These are phyloP conservation scores for Agonopterix subpropinquella DNA, from an alignment of 2,888 invertebrate genomes.

Conservation along the genomic window DNA sequence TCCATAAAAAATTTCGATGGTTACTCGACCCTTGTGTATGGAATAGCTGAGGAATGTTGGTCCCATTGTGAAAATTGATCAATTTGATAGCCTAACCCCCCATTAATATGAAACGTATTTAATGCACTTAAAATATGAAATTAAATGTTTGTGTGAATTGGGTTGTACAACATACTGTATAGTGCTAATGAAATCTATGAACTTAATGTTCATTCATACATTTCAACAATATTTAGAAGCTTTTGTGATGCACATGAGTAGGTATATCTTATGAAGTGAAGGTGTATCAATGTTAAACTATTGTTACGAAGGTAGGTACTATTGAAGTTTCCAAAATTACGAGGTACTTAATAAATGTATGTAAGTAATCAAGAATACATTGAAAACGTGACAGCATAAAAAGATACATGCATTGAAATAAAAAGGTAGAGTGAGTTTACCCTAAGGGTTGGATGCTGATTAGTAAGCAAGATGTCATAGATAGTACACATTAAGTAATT, in stretches of 20 bases:
- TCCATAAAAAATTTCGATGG: too few relatives aligned
- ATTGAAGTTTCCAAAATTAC: neutral
- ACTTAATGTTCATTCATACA: neutral
- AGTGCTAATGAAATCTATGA: neutral
- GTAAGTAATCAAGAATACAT: too few relatives aligned
- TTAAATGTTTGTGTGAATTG: neutral
- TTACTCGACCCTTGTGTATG: too few relatives aligned
- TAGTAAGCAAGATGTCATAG: slow-evolving; percentile 9
- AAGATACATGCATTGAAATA: neutral
- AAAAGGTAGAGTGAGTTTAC: neutral
- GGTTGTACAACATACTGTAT: neutral
- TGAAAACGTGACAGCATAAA: too few relatives aligned
- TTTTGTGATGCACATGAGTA: too few relatives aligned
- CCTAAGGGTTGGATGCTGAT: slow-evolving; percentile 14
- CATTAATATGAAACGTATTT: too few relatives aligned
- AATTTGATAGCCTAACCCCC: too few relatives aligned
- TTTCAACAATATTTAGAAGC: too few relatives aligned
- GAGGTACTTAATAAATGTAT: too few relatives aligned
- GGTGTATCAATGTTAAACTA: neutral
- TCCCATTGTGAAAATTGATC: too few relatives aligned
- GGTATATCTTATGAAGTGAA: too few relatives aligned
- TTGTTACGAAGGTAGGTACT: neutral
- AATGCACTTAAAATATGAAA: neutral
- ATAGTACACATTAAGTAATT: slow-evolving; percentile 19
- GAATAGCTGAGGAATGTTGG: too few relatives aligned